Conservation (phyloP, 1,140 invertebrate genomes). For the Eupeodes corollae region DNA sequence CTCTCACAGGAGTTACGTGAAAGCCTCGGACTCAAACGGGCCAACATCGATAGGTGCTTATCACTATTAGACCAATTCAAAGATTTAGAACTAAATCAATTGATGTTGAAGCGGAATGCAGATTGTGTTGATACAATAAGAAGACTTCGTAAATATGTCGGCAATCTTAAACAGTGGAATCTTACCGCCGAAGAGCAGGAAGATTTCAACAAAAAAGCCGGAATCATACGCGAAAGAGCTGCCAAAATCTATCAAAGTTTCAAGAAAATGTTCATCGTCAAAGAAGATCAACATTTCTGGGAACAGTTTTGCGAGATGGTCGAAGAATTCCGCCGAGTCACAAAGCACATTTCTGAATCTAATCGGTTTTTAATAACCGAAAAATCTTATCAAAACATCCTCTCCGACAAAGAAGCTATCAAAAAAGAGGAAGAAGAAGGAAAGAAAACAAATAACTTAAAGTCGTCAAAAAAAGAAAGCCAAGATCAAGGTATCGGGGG, state of each 20-base stretch:
- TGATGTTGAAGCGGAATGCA: constrained; percentile 80
- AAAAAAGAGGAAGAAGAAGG: background rate
- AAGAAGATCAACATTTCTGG: constrained; percentile 44
- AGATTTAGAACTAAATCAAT: constrained; percentile 53
- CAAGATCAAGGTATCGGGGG: no score
- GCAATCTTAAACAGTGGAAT: constrained; percentile 61
- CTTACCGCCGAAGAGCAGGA: constrained; percentile 48
- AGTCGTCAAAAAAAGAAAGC: background rate
- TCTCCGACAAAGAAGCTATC: background rate
- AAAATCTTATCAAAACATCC: constrained; percentile 35
- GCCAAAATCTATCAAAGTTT: constrained; percentile 51
- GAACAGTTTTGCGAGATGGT: constrained; percentile 46
- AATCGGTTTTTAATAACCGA: constrained; percentile 43
- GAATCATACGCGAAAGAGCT: constrained; percentile 53
- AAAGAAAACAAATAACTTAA: background rate
- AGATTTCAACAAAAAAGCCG: constrained; percentile 52
- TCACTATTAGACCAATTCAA: constrained; percentile 46
- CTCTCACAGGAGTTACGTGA: constrained; percentile 63
- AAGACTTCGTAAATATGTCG: constrained; percentile 58
- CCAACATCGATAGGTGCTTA: constrained; percentile 53
- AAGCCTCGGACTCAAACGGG: constrained; percentile 49
- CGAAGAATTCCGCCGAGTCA: constrained; percentile 43
- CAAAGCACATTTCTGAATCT: constrained; percentile 44
- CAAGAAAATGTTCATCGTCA: constrained; percentile 43
- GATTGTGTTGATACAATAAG: constrained; percentile 67